These are phyloP conservation scores for Mus musculus DNA, from an alignment of 2,113 vertebrate genomes.

Conservation along the genomic window GRCm39 chr2:52507501-52508000, in stretches of 20 bases:
- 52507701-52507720: too few relatives aligned
- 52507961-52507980: neutral
- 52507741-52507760: neutral
- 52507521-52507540: too few relatives aligned
- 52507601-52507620: neutral
- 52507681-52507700: too few relatives aligned
- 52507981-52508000: too few relatives aligned
- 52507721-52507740: accelerated
- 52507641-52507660: neutral
- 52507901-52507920: neutral
- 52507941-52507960: neutral
- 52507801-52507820: neutral
- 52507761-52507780: neutral
- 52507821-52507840: neutral
- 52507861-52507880: neutral
- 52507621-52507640: neutral
- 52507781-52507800: neutral
- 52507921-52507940: neutral
- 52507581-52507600: neutral
- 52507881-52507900: neutral
- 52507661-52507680: neutral
- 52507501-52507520: too few relatives aligned
- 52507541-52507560: too few relatives aligned
- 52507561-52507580: neutral
- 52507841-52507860: neutral